Evolutionary conservation across 2,888 invertebrate species (phyloP).

Genomic region (Oxyteleia sp.): DNA sequence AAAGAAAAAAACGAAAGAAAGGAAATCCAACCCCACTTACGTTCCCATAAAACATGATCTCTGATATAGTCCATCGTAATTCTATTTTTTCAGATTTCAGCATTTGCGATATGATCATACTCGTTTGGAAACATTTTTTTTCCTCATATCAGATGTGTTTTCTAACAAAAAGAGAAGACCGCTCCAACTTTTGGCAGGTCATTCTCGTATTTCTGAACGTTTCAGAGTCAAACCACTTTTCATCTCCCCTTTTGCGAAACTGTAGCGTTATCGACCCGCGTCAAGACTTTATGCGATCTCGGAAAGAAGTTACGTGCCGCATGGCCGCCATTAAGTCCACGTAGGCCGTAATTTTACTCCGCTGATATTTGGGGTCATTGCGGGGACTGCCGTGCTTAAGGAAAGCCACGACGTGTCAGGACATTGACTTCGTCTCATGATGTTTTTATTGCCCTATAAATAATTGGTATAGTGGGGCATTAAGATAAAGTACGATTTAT

Average conservation of each 20-base stretch:
- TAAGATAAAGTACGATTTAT: conserved; percentile 23
- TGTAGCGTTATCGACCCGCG: conserved; percentile 66
- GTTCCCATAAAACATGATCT: no score
- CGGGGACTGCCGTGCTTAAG: conserved; percentile 55
- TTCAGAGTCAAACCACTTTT: conserved; percentile 47
- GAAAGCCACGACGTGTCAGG: conserved; percentile 44
- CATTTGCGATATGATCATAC: conserved; percentile 6
- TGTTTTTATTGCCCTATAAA: conserved; percentile 51
- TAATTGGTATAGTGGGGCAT: conserved; percentile 13
- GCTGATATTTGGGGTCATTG: conserved; percentile 52
- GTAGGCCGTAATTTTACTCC: conserved; percentile 65
- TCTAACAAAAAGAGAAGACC: neutral
- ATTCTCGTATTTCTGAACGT: conserved; percentile 30
- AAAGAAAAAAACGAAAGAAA: no score
- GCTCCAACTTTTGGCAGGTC: conserved; percentile 47
- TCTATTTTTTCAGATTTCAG: neutral
- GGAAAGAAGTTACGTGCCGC: conserved; percentile 61
- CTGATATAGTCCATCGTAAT: no score
- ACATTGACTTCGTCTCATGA: conserved; percentile 27
- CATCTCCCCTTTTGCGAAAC: conserved; percentile 63
- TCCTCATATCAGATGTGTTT: neutral
- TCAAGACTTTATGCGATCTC: conserved; percentile 50
- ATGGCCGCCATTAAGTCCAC: conserved; percentile 52
- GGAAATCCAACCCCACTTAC: no score
- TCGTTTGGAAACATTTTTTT: neutral